A percentile compares a stretch with the other conserved stretches of the same genome.
These are phyloP conservation scores for Micrastur ruficollis DNA, from an alignment of 2,797 vertebrate species.

Conservation along the genomic window DNA sequence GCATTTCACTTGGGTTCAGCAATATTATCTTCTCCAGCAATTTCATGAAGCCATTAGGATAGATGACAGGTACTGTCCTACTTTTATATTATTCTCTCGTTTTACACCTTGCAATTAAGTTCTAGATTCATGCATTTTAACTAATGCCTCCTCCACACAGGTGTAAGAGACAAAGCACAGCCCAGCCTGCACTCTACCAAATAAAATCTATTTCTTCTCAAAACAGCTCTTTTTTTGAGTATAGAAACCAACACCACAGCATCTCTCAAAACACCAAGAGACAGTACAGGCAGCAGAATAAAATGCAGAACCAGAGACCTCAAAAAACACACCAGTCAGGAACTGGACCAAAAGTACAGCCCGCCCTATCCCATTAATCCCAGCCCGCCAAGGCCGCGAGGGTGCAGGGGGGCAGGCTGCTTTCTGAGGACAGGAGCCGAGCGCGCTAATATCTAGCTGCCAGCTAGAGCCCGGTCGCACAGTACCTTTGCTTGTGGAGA, in stretches of 20 bases:
- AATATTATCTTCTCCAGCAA: not conserved
- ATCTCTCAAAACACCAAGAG: not conserved
- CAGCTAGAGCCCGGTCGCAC: fast-evolving
- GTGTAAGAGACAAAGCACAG: not conserved
- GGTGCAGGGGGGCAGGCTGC: fast-evolving
- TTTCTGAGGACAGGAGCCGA: fast-evolving
- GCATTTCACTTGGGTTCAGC: not conserved
- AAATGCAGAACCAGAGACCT: not conserved
- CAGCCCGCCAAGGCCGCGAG: fast-evolving
- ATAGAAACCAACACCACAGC: not conserved
- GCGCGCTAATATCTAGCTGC: fast-evolving
- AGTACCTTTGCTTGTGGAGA: fast-evolving
- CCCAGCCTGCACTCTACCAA: not conserved
- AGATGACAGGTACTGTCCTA: not conserved
- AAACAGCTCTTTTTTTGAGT: not conserved
- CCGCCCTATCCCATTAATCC: fast-evolving
- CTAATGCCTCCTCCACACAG: not conserved
- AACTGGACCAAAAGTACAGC: fast-evolving
- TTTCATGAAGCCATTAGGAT: not conserved
- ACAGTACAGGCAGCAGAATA: not conserved
- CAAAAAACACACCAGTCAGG: fast-evolving
- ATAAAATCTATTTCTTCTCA: not conserved
- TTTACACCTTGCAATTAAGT: not conserved
- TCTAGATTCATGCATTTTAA: not conserved
- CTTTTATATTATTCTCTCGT: not conserved